Conservation (phyloP, 2,888 invertebrate species). For the Drosophila kambysellisi region DNA sequence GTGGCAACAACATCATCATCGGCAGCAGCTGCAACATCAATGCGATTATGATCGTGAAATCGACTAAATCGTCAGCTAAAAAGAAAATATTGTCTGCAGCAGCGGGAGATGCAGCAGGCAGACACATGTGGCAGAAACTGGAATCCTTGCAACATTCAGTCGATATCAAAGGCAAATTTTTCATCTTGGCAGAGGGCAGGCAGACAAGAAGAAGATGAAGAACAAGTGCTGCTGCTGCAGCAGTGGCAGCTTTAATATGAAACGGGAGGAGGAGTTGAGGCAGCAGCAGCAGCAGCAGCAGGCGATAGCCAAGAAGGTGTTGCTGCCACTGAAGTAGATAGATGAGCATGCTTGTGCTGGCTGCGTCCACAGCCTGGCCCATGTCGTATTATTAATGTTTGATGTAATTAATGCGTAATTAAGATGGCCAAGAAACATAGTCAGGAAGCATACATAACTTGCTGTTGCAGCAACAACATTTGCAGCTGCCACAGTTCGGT, state of each 20-base stretch:
- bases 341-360: conserved; percentile 50
- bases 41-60: conserved; percentile 73
- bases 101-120: conserved; percentile 9
- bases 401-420: conserved; percentile 82
- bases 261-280: conserved; percentile 19
- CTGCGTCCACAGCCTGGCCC: conserved; percentile 27
- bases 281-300: conserved; percentile 28
- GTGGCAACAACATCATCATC: conserved; percentile 61
- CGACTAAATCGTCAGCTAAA: conserved; percentile 71
- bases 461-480: conserved; percentile 1
- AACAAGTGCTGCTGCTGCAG: conserved; percentile 18
- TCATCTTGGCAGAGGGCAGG: conserved; percentile 49
- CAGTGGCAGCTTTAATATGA: conserved; percentile 25
- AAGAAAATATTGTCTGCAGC: conserved; percentile 63
- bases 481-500: conserved; percentile 15
- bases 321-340: conserved; percentile 74
- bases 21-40: conserved; percentile 33
- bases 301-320: conserved; percentile 64
- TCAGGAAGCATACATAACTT: conserved; percentile 12
- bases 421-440: conserved; percentile 64
- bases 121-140: conserved; percentile 42
- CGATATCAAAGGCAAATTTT: conserved; percentile 77
- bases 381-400: conserved; percentile 76
- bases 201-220: conserved; percentile 38
- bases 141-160: conserved; percentile 35